A percentile compares a stretch with the other conserved stretches of the same genome.
phyloP scores from a whole-genome alignment of 2,797 vertebrate genomes.

The Crocodylus rhombifer region DNA sequence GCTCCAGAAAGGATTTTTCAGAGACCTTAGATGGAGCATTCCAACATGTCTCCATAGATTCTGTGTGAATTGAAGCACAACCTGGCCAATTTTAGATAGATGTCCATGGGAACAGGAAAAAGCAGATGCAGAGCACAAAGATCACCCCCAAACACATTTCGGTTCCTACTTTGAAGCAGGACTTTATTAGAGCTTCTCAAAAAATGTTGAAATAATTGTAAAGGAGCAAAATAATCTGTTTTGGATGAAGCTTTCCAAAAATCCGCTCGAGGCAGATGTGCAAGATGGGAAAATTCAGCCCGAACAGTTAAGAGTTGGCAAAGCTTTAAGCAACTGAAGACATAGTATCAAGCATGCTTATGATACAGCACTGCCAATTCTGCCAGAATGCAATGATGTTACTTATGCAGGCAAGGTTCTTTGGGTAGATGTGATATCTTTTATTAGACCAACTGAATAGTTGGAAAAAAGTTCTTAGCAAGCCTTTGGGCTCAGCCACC shows the following conservation, averaged over 20 bases:
- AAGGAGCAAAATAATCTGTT: not conserved
- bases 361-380: too few species aligned
- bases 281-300: not conserved
- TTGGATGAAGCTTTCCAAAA: not conserved
- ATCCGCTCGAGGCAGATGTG: not conserved
- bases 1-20: not conserved
- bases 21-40: not conserved
- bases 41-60: not conserved
- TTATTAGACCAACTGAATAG: too few species aligned
- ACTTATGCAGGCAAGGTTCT: too few species aligned
- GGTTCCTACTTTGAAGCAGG: not conserved
- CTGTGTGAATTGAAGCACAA: not conserved
- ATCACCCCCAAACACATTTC: not conserved
- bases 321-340: not conserved
- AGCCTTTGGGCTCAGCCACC: too few species aligned
- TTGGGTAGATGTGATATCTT: too few species aligned
- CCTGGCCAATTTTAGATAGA: not conserved
- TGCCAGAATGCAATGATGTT: too few species aligned
- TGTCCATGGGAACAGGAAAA: not conserved
- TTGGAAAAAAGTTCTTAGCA: too few species aligned
- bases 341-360: too few species aligned
- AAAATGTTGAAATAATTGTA: not conserved
- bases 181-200: not conserved
- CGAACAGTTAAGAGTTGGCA: not conserved
- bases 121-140: not conserved